phyloP scores from a whole-genome alignment of 2,113 vertebrate species.

The Butorides virescens region DNA sequence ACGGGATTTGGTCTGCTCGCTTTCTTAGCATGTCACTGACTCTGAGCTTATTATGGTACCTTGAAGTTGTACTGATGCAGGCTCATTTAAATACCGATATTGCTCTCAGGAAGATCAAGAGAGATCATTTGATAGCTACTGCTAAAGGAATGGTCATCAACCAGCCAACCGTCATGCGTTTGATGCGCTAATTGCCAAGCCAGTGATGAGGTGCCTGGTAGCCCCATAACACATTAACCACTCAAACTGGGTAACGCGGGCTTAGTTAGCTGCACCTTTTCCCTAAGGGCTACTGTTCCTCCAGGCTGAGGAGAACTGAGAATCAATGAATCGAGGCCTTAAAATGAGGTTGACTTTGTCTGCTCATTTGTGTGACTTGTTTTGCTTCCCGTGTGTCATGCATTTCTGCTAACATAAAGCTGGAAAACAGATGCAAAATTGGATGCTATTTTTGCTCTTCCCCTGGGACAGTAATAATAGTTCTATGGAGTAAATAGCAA shows the following conservation, averaged over 20 bases:
- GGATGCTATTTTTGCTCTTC: conserved; percentile 1
- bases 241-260: background rate
- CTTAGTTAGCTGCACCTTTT: background rate
- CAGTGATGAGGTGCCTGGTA: background rate
- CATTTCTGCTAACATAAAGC: background rate
- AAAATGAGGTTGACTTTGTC: background rate
- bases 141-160: background rate
- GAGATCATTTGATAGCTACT: background rate
- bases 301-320: background rate
- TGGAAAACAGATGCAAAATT: background rate
- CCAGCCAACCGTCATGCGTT: accelerated
- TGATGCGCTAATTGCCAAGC: background rate
- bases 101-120: background rate
- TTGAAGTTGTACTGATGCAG: background rate
- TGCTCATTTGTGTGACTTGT: background rate
- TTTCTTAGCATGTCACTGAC: background rate
- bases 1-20: background rate
- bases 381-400: background rate
- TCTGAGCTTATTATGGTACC: background rate
- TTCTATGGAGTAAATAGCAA: background rate
- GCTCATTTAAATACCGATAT: background rate
- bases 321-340: background rate
- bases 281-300: background rate
- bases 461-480: background rate
- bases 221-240: background rate